Base-by-base conservation (phyloP, 2,797 vertebrate species). In the Ctenopoma kingsleyae region DNA sequence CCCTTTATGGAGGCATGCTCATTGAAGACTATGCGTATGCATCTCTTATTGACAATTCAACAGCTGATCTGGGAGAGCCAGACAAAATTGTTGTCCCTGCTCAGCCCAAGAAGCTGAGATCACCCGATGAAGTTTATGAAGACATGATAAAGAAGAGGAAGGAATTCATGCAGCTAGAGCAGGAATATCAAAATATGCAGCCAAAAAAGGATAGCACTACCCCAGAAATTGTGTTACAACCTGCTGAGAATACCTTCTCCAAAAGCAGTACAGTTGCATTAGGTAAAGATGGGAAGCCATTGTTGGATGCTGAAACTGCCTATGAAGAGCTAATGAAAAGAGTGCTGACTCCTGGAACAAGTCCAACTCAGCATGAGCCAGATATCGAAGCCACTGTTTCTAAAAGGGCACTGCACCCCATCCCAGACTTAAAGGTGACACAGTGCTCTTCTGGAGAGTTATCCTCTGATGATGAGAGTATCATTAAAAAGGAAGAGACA, bases 11-110 rank as follows among this genome's bases (percentile, higher is more conserved):
- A 43, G 96, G 97, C 41, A 97, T 99, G 95, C 78, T 99, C 56
- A 99, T 99, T 90, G 97, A 99, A 85, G 98, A 99, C 90, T 99
- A 99, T 89, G 98, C 97, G 74, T 98, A 98, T 76, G 93, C 97
- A 56, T 97, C 98, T 51, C 93, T 99, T 75, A 93, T 98, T 76
- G 96, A 98, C 78, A 96, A 95, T 81, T 91, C 93, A 22, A 88
- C 91, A 23, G 86, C 93, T 77, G 81, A 92, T 71, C 89, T 90
- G 52, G 94, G 93, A 11, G 95, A 96, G 22, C 51, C 76, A 44
- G 93, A 93, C 68, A 94, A 91, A 83, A 96, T 95, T 51, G 90
- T 89, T 82, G 78, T 95, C 56, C 95, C 95, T 48, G 86, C 88
- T 85, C 95, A 94, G 81, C 94, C 96, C 6, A 95, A 93, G 92